phyloP scores from a whole-genome alignment of 2,113 vertebrate species.

The Anolis carolinensis region DNA sequence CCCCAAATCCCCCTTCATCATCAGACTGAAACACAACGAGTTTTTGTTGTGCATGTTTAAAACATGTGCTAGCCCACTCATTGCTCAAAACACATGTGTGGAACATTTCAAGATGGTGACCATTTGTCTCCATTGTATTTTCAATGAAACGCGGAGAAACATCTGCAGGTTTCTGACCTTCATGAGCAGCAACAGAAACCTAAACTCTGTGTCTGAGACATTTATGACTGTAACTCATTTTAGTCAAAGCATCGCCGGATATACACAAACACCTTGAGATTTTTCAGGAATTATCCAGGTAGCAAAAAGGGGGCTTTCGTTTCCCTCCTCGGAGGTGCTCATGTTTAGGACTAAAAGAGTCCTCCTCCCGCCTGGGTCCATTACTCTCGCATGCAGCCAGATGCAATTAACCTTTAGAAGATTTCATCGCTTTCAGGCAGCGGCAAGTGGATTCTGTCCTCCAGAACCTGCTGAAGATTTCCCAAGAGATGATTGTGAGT shows the following conservation, averaged over 20 bases:
- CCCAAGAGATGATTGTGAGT: slow-evolving; percentile 40
- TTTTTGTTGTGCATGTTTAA: neutral
- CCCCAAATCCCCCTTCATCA: too few species aligned
- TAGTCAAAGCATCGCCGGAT: neutral
- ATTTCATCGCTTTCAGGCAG: neutral
- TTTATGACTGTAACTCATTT: neutral
- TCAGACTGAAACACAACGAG: too few species aligned
- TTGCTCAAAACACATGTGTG: neutral
- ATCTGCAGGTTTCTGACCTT: neutral
- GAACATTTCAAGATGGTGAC: neutral
- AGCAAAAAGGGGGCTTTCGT: neutral
- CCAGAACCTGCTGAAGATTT: neutral
- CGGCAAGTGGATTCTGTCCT: slow-evolving; percentile 24
- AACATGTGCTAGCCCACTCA: neutral
- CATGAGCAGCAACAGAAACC: neutral
- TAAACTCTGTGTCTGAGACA: neutral
- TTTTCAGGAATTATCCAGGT: neutral
- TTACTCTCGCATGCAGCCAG: slow-evolving; percentile 16
- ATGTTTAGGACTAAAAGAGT: neutral
- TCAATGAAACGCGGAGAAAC: neutral
- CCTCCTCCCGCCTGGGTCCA: neutral
- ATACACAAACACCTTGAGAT: accelerated
- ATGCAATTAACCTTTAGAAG: slow-evolving; percentile 62
- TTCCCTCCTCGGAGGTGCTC: accelerated
- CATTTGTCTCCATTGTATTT: neutral